Evolutionary conservation across 2,888 invertebrate genomes (phyloP).

Genomic region (Pterostichus madidus): DNA sequence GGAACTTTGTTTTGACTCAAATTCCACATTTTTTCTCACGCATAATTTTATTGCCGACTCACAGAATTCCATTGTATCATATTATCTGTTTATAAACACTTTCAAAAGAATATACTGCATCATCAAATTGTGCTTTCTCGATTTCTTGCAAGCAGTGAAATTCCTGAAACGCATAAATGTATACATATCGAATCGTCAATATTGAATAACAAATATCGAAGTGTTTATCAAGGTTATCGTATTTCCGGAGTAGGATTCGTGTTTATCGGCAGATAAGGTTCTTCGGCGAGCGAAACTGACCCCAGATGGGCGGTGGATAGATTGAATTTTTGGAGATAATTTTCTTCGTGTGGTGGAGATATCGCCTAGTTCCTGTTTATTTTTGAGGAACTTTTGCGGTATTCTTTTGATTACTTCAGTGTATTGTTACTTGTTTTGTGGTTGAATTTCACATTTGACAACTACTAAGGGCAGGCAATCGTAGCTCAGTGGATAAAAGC

Average conservation of each 20-base stretch:
- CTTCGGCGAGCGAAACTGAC: constrained; percentile 8
- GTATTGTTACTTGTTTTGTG: background rate
- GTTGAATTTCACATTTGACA: background rate
- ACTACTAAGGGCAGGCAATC: no score
- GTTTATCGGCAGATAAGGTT: constrained; percentile 31
- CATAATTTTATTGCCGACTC: constrained; percentile 40
- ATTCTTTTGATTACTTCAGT: constrained; percentile 1
- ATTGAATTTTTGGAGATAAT: constrained; percentile 31
- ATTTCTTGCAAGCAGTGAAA: constrained; percentile 9
- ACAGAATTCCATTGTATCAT: constrained; percentile 40
- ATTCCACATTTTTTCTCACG: constrained; percentile 55
- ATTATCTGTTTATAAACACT: constrained; percentile 51
- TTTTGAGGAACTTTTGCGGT: constrained; percentile 25
- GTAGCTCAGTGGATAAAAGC: no score
- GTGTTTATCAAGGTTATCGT: constrained; percentile 60
- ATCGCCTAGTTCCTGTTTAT: constrained; percentile 43
- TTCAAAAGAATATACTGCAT: background rate
- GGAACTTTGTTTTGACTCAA: constrained; percentile 39
- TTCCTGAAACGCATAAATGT: background rate
- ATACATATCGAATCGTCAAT: background rate
- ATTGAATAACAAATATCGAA: constrained; percentile 52
- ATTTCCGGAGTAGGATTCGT: constrained; percentile 29
- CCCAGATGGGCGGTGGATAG: constrained; percentile 37
- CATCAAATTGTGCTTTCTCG: constrained; percentile 18
- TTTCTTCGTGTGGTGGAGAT: constrained; percentile 8